These are phyloP conservation scores for Oscheius myriophilus DNA, from an alignment of 2,888 invertebrate species.

Conservation along the genomic window DNA sequence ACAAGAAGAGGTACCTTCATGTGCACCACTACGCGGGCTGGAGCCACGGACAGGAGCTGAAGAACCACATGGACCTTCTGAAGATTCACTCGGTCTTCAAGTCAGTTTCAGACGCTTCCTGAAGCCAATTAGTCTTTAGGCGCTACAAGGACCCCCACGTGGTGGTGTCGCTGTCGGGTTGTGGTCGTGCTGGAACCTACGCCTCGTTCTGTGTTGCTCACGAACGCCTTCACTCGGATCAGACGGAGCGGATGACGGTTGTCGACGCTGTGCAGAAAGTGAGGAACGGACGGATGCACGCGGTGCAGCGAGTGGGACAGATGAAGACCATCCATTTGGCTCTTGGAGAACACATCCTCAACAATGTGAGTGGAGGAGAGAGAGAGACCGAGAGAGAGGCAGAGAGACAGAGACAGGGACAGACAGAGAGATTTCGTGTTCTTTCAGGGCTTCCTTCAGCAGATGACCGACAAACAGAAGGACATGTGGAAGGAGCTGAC, in stretches of 20 bases:
- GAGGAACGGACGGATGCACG: slow-evolving; percentile 40
- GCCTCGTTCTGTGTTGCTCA: slow-evolving; percentile 43
- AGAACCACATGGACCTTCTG: slow-evolving; percentile 35
- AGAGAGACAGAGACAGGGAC: too few species aligned
- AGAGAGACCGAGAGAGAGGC: too few species aligned
- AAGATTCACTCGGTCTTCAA: slow-evolving; percentile 38
- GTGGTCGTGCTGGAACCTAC: slow-evolving; percentile 56
- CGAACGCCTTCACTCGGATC: slow-evolving; percentile 16
- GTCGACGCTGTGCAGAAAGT: slow-evolving; percentile 10
- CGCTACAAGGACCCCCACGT: slow-evolving; percentile 42
- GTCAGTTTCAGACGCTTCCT: neutral
- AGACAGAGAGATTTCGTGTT: too few species aligned
- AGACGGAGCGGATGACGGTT: neutral
- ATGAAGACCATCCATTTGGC: slow-evolving; percentile 37
- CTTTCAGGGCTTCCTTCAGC: slow-evolving; percentile 8
- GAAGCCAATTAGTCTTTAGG: slow-evolving; percentile 8
- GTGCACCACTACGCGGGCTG: slow-evolving; percentile 44
- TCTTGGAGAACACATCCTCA: slow-evolving; percentile 41
- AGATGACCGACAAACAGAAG: slow-evolving; percentile 4
- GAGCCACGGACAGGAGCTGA: slow-evolving; percentile 37
- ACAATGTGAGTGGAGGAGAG: slow-evolving; percentile 29
- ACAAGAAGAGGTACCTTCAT: slow-evolving; percentile 35
- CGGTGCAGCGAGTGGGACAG: slow-evolving; percentile 41
- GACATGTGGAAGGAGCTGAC: slow-evolving; percentile 9
- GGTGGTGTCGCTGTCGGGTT: slow-evolving; percentile 51